Evolutionary conservation across 2,888 invertebrate species (phyloP).

Genomic region (Apamea anceps): DNA sequence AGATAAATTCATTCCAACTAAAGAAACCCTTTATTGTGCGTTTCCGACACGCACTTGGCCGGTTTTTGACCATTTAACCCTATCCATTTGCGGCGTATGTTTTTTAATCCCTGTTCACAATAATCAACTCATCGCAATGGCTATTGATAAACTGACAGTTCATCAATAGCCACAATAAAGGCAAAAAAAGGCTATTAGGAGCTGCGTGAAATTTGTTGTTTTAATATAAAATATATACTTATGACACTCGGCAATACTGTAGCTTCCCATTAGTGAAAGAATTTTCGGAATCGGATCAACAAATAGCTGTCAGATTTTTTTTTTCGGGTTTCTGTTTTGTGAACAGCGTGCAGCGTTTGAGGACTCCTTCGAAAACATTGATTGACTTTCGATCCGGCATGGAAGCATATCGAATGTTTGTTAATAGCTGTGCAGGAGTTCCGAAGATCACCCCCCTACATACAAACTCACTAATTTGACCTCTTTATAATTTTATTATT

Average conservation of each 20-base stretch:
- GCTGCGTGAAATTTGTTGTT: background rate
- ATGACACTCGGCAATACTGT: background rate
- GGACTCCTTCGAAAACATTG: too few relatives aligned
- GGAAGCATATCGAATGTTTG: too few relatives aligned
- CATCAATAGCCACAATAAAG: background rate
- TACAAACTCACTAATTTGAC: background rate
- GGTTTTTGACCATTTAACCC: too few relatives aligned
- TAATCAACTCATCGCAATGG: background rate
- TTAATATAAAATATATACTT: background rate
- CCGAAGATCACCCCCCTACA: too few relatives aligned
- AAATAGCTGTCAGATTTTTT: background rate
- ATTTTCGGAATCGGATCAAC: background rate
- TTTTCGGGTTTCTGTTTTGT: too few relatives aligned
- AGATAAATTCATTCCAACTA: too few relatives aligned
- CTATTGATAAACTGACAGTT: too few relatives aligned
- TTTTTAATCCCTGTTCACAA: background rate
- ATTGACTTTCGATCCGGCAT: too few relatives aligned
- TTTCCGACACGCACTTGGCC: background rate
- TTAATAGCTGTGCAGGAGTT: too few relatives aligned
- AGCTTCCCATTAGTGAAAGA: too few relatives aligned
- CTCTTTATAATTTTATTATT: background rate
- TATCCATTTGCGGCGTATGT: background rate
- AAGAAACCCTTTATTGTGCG: too few relatives aligned
- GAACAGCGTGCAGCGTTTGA: too few relatives aligned
- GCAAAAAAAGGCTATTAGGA: background rate